Evolutionary conservation across 2,888 invertebrate species (phyloP).

Genomic region (Hypena proboscidalis): DNA sequence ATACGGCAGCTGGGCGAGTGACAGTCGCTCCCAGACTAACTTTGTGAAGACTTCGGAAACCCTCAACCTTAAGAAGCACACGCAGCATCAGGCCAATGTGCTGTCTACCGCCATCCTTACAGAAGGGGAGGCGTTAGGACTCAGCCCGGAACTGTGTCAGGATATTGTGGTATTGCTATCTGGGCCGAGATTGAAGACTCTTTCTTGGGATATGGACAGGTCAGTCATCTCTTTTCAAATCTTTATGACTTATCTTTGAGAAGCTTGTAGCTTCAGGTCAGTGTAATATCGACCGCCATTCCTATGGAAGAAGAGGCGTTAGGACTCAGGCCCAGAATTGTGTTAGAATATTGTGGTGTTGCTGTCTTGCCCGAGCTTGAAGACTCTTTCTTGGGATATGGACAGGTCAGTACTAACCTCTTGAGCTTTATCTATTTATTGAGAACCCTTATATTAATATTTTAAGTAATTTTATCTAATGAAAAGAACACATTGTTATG

Average conservation of each 20-base stretch:
- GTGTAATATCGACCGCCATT: conserved; percentile 83
- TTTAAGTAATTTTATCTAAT: too few species aligned
- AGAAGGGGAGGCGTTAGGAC: conserved; percentile 87
- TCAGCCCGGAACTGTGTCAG: conserved; percentile 87
- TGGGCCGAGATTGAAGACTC: conserved; percentile 88
- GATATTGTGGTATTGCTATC: conserved; percentile 89
- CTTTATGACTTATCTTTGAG: too few species aligned
- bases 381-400: conserved; percentile 89
- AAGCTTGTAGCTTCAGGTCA: conserved; percentile 77
- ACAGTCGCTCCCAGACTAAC: conserved; percentile 76
- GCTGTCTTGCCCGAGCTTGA: conserved; percentile 89
- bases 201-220: conserved; percentile 88
- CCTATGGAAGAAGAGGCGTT: conserved; percentile 86
- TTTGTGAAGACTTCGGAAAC: conserved; percentile 80
- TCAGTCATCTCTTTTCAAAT: conserved; percentile 37
- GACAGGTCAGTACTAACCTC: conserved; percentile 72
- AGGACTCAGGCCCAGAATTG: conserved; percentile 87
- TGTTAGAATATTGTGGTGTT: conserved; percentile 90
- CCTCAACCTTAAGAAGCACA: conserved; percentile 69
- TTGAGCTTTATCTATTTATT: too few species aligned
- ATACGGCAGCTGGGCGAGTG: conserved; percentile 77
- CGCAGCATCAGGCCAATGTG: conserved; percentile 79
- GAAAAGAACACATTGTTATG: too few species aligned
- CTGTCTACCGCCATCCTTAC: conserved; percentile 83
- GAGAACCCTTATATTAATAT: too few species aligned